Base-by-base conservation (phyloP, 2,797 vertebrate genomes). In the Cossypha caffra region DNA sequence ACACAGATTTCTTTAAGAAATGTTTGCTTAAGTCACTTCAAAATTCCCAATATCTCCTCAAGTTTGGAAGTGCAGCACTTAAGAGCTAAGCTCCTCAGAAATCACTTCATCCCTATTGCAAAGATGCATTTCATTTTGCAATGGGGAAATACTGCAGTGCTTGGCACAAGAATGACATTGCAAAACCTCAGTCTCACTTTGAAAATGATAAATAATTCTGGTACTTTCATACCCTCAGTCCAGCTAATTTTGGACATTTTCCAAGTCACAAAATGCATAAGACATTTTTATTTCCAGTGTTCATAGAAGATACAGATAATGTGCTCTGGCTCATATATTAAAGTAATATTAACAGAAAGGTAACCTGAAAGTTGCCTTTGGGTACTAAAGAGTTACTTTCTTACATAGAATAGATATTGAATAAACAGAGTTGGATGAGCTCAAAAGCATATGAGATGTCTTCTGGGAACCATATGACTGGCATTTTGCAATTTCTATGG, bases 11-110 rank as follows among this genome's bases (percentile, higher is more conserved):
- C 13, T 78, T 48, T 51, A 74, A 83, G 47, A 83, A 95, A 78
- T 50, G 13, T 76, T 93, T 93, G 45, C 61, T 86, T 71, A 90
- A 94, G 31, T 61, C 45, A 80, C 50, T 83, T 95, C 68, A 88
- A 69, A 91, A 88, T 57, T 92, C 50, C 40, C 35, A 84, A 20
- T 80, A 29, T 33, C 62, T 81, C 59, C 54, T 86, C 28, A 42
- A 88, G 26, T 68, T 20, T 83, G 43, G 81, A 88, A 94, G 86
- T 38, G 38, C 16, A 79, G 17, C 10, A 8, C 42, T 68, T 91
- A 59, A 57, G 48, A 76, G 8, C 5, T 69, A 62, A 86, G 29
- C 16, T 78, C 40, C 33, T 75, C 75, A 75, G 47, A 86, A 92
- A 62, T 84, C 62, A 42, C 47, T 92, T 88, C 28, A 69, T 68